Evolutionary conservation across 2,797 vertebrate species (phyloP), one percentile per base, ranked within the genome.

Genomic region (Rhadinocentrus ornatus): DNA sequence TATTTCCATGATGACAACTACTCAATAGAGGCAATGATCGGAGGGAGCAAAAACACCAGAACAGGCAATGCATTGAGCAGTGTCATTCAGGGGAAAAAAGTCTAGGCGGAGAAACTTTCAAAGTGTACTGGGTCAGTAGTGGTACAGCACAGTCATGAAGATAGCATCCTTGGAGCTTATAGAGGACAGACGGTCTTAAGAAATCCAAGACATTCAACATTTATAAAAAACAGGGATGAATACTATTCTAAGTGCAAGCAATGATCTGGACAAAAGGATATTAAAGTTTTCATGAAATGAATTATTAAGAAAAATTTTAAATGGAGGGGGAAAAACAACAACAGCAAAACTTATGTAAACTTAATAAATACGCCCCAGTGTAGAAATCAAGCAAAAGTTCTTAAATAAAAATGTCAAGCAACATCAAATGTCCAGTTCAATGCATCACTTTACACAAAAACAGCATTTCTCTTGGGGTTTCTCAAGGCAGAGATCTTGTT

Each of bases 211-310:
- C 82, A 87, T 70, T 83, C 61, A 73, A 84, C 64, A 80, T 67
- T 73, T 69, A 79, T 39, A 41, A 34, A 35, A 41, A 24, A 85
- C 27, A 27, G 48, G 57, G 53, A 13, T 24, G 22, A 78, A 59
- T 24, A 69, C 62, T 52, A 78, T 54, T 78, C 50, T 3, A 90
- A 89, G 88, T 91, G 84, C 71, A 82, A 72, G 92, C 86, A 93
- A 75, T 90, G 92, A 95, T 81, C 91, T 94, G 92, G 92, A 94
- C 92, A 88, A 73, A 39, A 13, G 5, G 73, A 41, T 0, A 69
- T 64, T 59, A 0, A n/a, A 1, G 50, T 60, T 71, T 58, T 24
- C 18, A 15, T 20, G 6, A 52, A 18, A 83, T 69, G 18, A 59
- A 16, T 60, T 9, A 81, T 15, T 3, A 53, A 26, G 13, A 69